phyloP scores from a whole-genome alignment of 2,888 invertebrate species.

The Harpagoxenus sublaevis region DNA sequence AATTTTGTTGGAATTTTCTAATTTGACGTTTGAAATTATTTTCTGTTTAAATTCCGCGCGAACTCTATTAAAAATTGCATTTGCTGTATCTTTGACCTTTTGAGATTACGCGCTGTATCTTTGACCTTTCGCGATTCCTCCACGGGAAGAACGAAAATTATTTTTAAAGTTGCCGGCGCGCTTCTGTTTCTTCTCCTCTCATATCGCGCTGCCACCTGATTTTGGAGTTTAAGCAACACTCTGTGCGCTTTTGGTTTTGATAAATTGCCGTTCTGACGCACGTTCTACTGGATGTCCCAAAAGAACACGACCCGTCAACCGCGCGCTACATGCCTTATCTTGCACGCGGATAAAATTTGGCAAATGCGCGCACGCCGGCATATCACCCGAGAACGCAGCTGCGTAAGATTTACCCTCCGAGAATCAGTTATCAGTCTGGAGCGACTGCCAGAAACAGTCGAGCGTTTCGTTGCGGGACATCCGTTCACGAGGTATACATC shows the following conservation, averaged over 20 bases:
- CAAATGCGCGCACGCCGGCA: conserved; percentile 14
- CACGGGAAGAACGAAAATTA: conserved; percentile 7
- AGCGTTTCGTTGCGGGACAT: conserved; percentile 11
- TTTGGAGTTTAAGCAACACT: conserved; percentile 17
- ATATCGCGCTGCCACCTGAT: not conserved
- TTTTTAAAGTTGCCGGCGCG: conserved; percentile 24
- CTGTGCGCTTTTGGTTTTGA: not conserved
- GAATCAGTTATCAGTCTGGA: conserved; percentile 26
- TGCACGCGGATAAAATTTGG: conserved; percentile 15
- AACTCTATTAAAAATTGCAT: conserved; percentile 29
- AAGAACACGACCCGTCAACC: conserved; percentile 14
- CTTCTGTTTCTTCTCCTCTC: not conserved
- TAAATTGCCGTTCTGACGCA: conserved; percentile 15
- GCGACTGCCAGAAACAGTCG: conserved; percentile 25
- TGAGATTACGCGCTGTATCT: not conserved
- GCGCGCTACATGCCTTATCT: conserved; percentile 18
- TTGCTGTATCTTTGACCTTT: conserved; percentile 37
- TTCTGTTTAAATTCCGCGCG: not conserved
- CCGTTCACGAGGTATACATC: not conserved
- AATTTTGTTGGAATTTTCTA: not conserved
- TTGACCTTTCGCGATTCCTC: conserved; percentile 30
- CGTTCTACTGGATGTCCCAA: conserved; percentile 24
- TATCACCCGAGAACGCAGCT: conserved; percentile 41
- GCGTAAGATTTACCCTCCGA: conserved; percentile 38
- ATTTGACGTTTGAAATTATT: not conserved